phyloP scores from a whole-genome alignment of 1,140 invertebrate species.

The Oncopodura yosiiana region DNA sequence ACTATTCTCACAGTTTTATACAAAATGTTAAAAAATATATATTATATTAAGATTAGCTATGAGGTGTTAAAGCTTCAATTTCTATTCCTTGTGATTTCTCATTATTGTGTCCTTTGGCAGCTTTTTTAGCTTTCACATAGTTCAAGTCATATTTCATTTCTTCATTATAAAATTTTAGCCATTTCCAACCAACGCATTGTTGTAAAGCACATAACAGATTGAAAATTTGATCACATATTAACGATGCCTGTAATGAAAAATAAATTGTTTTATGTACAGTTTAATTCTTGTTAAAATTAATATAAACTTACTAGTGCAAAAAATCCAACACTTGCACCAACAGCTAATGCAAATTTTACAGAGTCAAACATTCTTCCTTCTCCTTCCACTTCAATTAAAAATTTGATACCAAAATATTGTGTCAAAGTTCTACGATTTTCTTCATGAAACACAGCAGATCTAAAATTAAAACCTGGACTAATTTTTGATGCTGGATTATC shows the following conservation, averaged over 20 bases:
- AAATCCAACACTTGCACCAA: constrained; percentile 47
- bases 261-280: neutral
- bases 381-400: constrained; percentile 45
- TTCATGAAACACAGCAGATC: constrained; percentile 27
- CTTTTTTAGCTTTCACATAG: neutral
- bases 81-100: neutral
- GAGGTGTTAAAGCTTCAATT: no score
- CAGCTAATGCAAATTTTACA: constrained; percentile 43
- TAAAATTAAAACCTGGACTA: constrained; percentile 43
- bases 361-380: constrained; percentile 44
- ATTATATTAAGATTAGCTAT: no score
- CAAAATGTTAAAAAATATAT: no score
- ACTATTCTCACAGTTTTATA: no score
- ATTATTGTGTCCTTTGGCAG: neutral
- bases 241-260: constrained; percentile 13
- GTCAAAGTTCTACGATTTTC: constrained; percentile 37
- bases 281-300: neutral
- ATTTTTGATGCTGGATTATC: constrained; percentile 38
- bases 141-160: constrained; percentile 27
- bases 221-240: constrained; percentile 20
- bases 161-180: constrained; percentile 10
- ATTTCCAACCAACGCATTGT: neutral
- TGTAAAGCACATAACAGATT: constrained; percentile 17
- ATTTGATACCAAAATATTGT: constrained; percentile 48
- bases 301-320: constrained; percentile 45